These are phyloP conservation scores for Muntiacus muntjak DNA, from an alignment of 2,113 vertebrate species.

Conservation along the genomic window DNA sequence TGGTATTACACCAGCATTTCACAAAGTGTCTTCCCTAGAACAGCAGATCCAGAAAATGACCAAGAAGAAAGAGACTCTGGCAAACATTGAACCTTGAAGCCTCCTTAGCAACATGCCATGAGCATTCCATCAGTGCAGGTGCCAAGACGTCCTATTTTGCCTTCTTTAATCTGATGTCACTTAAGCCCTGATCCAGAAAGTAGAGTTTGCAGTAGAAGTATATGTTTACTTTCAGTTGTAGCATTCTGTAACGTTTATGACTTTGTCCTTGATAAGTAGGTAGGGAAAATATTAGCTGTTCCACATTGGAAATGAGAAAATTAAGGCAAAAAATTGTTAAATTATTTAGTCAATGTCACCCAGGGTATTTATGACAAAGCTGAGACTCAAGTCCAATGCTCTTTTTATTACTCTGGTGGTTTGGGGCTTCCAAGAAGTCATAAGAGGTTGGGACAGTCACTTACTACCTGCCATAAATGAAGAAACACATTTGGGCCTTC, in stretches of 20 bases:
- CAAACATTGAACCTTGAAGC: not conserved
- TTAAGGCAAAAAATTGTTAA: not conserved
- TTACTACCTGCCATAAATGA: not conserved
- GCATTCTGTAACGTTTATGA: not conserved
- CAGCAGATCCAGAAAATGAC: not conserved
- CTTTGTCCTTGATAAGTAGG: not conserved
- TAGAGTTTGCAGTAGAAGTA: not conserved
- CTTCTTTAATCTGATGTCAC: not conserved
- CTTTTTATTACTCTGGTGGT: not conserved
- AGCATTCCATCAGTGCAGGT: not conserved
- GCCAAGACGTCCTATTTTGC: not conserved
- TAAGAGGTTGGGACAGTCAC: not conserved
- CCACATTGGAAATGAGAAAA: not conserved
- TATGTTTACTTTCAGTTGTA: not conserved
- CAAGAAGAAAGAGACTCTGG: not conserved
- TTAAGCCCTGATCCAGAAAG: not conserved
- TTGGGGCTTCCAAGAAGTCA: not conserved
- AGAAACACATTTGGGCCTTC: not conserved
- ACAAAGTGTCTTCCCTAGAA: not conserved
- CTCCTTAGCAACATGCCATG: not conserved
- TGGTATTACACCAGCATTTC: not conserved
- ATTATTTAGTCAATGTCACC: not conserved
- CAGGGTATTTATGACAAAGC: not conserved
- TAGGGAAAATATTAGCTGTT: not conserved
- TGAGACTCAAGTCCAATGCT: not conserved